These are phyloP conservation scores for Pristionchus arcanus DNA, from an alignment of 2,888 invertebrate species.

Conservation along the genomic window DNA sequence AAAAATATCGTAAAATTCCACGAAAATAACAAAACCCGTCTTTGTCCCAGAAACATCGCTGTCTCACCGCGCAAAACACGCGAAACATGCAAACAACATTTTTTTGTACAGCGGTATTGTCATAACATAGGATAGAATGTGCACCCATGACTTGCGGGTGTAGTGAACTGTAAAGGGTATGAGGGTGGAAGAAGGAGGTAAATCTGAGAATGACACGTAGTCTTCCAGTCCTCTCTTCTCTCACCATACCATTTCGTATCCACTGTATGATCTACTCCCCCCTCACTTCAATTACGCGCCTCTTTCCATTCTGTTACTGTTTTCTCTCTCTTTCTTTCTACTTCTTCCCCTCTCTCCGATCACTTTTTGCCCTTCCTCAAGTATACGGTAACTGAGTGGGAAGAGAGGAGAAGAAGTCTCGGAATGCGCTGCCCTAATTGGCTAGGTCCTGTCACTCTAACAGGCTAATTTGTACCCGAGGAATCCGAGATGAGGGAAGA, in stretches of 20 bases:
- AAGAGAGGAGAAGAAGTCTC: conserved; percentile 4
- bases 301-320: conserved; percentile 42
- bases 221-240: neutral
- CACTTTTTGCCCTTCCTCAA: conserved; percentile 26
- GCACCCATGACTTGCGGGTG: conserved; percentile 28
- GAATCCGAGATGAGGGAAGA: neutral
- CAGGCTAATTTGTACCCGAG: conserved; percentile 1
- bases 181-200: neutral
- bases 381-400: conserved; percentile 33
- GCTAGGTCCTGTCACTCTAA: conserved; percentile 26
- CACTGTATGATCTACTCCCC: conserved; percentile 3
- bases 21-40: no score
- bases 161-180: neutral
- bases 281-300: conserved; percentile 1
- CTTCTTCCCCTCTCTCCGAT: conserved; percentile 32
- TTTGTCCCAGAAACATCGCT: neutral
- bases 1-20: no score
- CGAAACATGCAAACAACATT: neutral
- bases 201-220: conserved; percentile 13
- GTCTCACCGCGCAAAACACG: neutral
- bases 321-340: conserved; percentile 23
- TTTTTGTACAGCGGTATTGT: neutral
- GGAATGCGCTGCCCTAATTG: conserved; percentile 39
- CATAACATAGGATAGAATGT: neutral
- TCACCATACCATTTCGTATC: conserved; percentile 31